These are phyloP conservation scores for Drosophila robusta DNA, from an alignment of 2,888 invertebrate species.

Conservation along the genomic window DNA sequence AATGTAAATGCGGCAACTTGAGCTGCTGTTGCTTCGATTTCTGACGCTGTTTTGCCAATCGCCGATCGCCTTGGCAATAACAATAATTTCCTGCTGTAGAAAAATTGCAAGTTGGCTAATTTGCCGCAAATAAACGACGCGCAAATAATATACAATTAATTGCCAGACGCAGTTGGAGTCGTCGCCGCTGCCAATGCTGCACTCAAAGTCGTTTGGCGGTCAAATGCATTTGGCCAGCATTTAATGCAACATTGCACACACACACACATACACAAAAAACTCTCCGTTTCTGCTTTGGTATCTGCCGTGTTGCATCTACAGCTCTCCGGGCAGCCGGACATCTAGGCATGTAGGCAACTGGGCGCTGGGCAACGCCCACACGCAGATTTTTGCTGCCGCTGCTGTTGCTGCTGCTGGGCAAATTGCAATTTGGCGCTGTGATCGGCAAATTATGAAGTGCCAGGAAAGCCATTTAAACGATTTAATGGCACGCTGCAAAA, in stretches of 20 bases:
- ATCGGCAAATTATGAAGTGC: slow-evolving; percentile 81
- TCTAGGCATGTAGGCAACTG: slow-evolving; percentile 54
- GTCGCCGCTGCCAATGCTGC: slow-evolving; percentile 32
- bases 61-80: slow-evolving; percentile 66
- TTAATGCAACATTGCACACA: slow-evolving; percentile 39
- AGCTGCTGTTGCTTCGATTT: slow-evolving; percentile 38
- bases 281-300: slow-evolving; percentile 35
- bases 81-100: slow-evolving; percentile 72
- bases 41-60: slow-evolving; percentile 33
- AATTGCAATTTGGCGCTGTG: slow-evolving; percentile 74
- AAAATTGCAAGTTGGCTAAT: slow-evolving; percentile 79
- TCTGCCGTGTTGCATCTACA: slow-evolving; percentile 34
- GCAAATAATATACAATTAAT: slow-evolving; percentile 80
- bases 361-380: slow-evolving; percentile 76
- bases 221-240: slow-evolving; percentile 54
- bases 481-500: slow-evolving; percentile 72
- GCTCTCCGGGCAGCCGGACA: slow-evolving; percentile 50
- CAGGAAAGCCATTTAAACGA: slow-evolving; percentile 79
- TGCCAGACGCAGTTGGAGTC: slow-evolving; percentile 59
- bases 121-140: slow-evolving; percentile 78
- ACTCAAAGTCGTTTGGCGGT: slow-evolving; percentile 54
- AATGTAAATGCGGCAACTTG: slow-evolving; percentile 42
- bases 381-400: slow-evolving; percentile 44
- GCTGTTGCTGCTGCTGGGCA: slow-evolving; percentile 46
- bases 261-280: slow-evolving; percentile 4